phyloP scores from a whole-genome alignment of 2,113 vertebrate species.

The Pterocles burchelli region DNA sequence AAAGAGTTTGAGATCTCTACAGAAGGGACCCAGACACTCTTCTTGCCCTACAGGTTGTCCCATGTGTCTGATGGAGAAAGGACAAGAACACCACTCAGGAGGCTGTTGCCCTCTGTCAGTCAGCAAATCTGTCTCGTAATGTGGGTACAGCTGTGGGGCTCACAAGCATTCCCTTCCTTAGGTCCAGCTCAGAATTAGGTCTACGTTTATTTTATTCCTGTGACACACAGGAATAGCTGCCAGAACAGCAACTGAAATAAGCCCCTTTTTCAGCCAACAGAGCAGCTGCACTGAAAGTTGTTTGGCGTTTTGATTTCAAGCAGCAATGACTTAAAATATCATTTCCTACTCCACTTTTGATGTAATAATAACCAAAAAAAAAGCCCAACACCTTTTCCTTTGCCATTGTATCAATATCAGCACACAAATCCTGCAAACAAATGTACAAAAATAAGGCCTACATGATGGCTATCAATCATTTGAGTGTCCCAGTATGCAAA shows the following conservation, averaged over 20 bases:
- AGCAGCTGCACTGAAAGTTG: not conserved
- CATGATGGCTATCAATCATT: not conserved
- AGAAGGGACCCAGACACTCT: not conserved
- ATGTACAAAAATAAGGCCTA: not conserved
- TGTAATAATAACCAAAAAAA: not conserved
- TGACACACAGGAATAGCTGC: not conserved
- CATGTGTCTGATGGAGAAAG: not conserved
- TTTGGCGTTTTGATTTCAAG: not conserved
- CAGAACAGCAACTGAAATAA: not conserved
- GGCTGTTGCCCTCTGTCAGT: not conserved
- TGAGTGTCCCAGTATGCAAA: not conserved
- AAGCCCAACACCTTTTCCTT: not conserved
- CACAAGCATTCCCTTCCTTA: not conserved
- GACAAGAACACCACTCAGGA: not conserved
- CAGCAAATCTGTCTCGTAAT: not conserved
- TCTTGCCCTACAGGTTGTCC: not conserved
- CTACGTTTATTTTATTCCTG: not conserved
- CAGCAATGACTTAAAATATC: not conserved
- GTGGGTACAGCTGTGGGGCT: not conserved
- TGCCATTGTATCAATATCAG: not conserved
- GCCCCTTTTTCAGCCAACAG: not conserved
- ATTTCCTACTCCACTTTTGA: not conserved
- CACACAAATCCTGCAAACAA: not conserved
- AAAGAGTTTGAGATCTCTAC: not conserved
- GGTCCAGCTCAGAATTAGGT: not conserved